Evolutionary conservation across 2,888 invertebrate species (phyloP), one percentile per base, ranked within the genome.

Genomic region (Tinea trinotella): DNA sequence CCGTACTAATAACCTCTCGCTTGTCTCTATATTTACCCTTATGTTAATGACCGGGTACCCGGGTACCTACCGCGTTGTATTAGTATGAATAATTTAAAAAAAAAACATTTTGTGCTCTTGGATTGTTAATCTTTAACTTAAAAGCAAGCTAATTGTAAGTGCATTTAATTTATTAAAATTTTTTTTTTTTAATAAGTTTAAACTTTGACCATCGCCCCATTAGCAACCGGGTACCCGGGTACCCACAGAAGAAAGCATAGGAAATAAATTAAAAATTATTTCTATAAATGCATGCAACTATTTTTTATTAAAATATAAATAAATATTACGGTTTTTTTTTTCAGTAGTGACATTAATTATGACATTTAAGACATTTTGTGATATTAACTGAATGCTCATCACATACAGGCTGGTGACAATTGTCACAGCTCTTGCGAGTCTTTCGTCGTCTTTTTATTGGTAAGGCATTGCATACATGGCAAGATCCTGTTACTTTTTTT

Each of bases 141-240:
- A 36, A 36, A 36, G 12, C 3, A 36, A 36, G 40, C 40, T 36
- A 36, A 10, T 36, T 36, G 40, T 36, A 10, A 36, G 40, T 36
- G 40, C 15, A 36, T 13, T 36, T 36, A 3, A 36, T 15, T 36
- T 6, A 22, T 22, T 22, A 5, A 22, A 5, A 22, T 22, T 36
- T 36, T 36, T 6, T 36, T 36, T 36, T 36, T 36, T 36, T 6
- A 36, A 36, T 36, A 13, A 36, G 40, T 10, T 36, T 36, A 36
- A 36, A 36, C 40, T 36, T 36, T 10, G 10, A 15, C 40, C 40
- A 10, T 10, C 40, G 22, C 22, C 22, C 22, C 22, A 22, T 36
- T 36, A 36, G 40, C 40, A 36, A 36, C 40, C 40, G 40, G 40
- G 40, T 36, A 36, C 40, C 40, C 40, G 40, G 40, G 40, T 36